These are phyloP conservation scores for Lampropteryx suffumata DNA, from an alignment of 2,888 invertebrate genomes.

Conservation along the genomic window DNA sequence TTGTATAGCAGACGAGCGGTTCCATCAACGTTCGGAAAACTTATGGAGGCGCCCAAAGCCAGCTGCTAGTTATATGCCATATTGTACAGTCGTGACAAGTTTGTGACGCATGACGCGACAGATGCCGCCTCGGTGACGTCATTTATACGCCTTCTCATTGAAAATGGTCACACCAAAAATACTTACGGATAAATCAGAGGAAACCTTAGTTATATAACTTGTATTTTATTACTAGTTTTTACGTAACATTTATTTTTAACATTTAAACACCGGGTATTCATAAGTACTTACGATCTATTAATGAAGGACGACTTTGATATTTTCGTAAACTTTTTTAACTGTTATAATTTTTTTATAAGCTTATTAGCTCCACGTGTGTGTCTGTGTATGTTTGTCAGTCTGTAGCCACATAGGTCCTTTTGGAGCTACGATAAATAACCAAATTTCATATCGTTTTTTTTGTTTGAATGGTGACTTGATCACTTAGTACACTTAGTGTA, in stretches of 20 bases:
- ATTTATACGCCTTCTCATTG: constrained; percentile 6
- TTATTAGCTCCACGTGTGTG: neutral
- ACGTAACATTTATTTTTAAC: too few relatives aligned
- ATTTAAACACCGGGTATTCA: too few relatives aligned
- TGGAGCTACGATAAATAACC: too few relatives aligned
- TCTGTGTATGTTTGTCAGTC: too few relatives aligned
- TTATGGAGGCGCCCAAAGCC: constrained; percentile 55
- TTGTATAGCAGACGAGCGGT: constrained; percentile 41
- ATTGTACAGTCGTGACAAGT: constrained; percentile 41
- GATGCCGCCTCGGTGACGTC: constrained; percentile 27
- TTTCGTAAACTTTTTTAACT: neutral
- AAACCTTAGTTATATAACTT: constrained; percentile 19
- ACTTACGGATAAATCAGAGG: constrained; percentile 9
- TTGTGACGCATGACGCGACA: constrained; percentile 36
- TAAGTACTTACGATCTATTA: neutral
- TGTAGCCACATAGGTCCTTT: too few relatives aligned
- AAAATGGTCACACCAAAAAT: constrained; percentile 19
- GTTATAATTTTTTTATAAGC: neutral
- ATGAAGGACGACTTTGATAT: neutral
- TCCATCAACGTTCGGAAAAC: constrained; percentile 51
- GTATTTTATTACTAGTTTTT: constrained; percentile 14
- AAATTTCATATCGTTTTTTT: too few relatives aligned
- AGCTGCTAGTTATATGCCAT: constrained; percentile 44
- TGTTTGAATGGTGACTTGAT: too few relatives aligned
- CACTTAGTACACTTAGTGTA: too few relatives aligned